Conservation (phyloP, 2,888 invertebrate species). For the Habrosyne pyritoides region DNA sequence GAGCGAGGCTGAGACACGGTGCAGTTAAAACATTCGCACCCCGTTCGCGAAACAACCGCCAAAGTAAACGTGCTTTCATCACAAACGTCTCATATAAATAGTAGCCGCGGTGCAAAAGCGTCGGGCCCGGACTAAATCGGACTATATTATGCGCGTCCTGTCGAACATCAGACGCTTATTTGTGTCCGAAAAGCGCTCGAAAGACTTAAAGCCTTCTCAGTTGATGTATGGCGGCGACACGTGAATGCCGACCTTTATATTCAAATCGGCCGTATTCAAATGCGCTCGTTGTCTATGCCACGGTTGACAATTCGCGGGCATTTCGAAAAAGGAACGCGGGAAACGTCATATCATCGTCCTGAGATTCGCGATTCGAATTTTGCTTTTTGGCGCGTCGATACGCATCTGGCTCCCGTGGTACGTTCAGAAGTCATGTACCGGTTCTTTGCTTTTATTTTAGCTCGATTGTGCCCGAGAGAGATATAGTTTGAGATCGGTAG, state of each 20-base stretch:
- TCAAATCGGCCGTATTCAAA: constrained; percentile 80
- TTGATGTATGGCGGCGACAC: constrained; percentile 79
- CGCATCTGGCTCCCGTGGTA: constrained; percentile 71
- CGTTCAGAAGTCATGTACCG: constrained; percentile 58
- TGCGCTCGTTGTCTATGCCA: constrained; percentile 75
- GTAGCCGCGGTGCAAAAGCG: constrained; percentile 36
- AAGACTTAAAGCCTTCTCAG: constrained; percentile 77
- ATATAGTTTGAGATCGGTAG: constrained; percentile 76
- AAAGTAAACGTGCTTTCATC: constrained; percentile 54
- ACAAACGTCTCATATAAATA: constrained; percentile 50
- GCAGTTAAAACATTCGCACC: constrained; percentile 59
- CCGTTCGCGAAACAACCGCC: constrained; percentile 49
- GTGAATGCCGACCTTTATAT: constrained; percentile 81
- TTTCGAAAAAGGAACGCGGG: constrained; percentile 76
- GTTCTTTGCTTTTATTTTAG: constrained; percentile 62
- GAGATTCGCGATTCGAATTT: constrained; percentile 46
- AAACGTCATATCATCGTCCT: constrained; percentile 71
- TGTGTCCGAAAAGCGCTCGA: constrained; percentile 80
- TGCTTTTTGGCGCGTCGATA: constrained; percentile 76
- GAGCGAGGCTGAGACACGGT: constrained; percentile 35
- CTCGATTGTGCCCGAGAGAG: constrained; percentile 73
- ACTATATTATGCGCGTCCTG: constrained; percentile 67
- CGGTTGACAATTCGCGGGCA: constrained; percentile 79
- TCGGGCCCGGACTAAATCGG: constrained; percentile 44
- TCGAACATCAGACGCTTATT: constrained; percentile 78